phyloP scores from a whole-genome alignment of 2,888 invertebrate species.

The Campoplex capitator region DNA sequence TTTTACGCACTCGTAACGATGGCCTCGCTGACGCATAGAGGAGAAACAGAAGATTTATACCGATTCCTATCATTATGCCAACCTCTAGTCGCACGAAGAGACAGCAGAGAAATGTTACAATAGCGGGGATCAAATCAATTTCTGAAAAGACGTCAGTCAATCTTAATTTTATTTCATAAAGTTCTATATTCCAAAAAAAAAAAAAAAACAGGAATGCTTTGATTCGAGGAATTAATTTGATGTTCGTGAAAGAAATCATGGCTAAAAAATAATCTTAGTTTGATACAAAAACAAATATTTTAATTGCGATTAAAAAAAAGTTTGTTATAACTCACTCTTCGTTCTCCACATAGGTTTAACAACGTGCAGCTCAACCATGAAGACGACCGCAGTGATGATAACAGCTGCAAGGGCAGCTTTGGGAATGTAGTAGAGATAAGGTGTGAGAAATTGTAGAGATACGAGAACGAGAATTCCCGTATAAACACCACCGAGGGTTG shows the following conservation, averaged over 20 bases:
- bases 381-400: conserved; percentile 90
- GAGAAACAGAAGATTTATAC: conserved; percentile 87
- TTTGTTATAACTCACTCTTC: conserved; percentile 85
- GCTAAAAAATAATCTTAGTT: not conserved
- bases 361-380: conserved; percentile 89
- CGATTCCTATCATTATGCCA: conserved; percentile 89
- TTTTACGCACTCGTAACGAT: conserved; percentile 87
- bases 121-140: conserved; percentile 88
- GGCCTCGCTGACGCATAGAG: conserved; percentile 88
- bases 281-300: conserved; percentile 1
- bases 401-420: conserved; percentile 89
- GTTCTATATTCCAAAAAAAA: no score
- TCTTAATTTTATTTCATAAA: not conserved
- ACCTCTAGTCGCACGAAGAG: conserved; percentile 88
- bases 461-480: conserved; percentile 86
- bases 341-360: conserved; percentile 88
- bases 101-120: conserved; percentile 88
- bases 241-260: not conserved
- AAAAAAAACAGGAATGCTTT: not conserved
- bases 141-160: conserved; percentile 84
- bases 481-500: conserved; percentile 89
- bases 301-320: not conserved
- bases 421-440: conserved; percentile 88
- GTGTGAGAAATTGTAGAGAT: conserved; percentile 88
- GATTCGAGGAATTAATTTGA: not conserved